phyloP scores from a whole-genome alignment of 2,888 invertebrate species.

The Shargacucullia verbasci region DNA sequence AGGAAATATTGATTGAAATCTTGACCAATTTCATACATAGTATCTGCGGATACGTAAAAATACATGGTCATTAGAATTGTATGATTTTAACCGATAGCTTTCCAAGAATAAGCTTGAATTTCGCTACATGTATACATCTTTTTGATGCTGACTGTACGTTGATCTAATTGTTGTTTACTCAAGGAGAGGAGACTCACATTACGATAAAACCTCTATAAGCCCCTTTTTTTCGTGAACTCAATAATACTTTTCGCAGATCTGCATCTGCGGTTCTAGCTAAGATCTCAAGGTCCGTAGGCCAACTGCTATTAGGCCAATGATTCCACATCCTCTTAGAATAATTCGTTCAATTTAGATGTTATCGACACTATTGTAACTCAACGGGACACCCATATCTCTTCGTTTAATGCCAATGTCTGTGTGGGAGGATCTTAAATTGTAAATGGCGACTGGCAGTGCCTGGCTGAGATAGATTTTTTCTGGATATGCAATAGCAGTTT shows the following conservation, averaged over 20 bases:
- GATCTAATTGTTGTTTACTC: too few relatives aligned
- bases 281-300: slow-evolving; percentile 17
- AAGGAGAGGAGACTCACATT: too few relatives aligned
- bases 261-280: slow-evolving; percentile 1
- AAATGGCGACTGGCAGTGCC: slow-evolving; percentile 41
- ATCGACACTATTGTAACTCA: slow-evolving; percentile 44
- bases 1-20: too few relatives aligned
- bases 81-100: too few relatives aligned
- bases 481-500: not conserved
- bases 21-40: too few relatives aligned
- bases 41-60: too few relatives aligned
- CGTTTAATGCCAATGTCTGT: slow-evolving; percentile 21
- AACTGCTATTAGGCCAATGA: slow-evolving; percentile 34
- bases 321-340: slow-evolving; percentile 41
- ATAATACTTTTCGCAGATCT: slow-evolving; percentile 7
- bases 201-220: too few relatives aligned
- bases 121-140: too few relatives aligned
- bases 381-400: slow-evolving; percentile 35
- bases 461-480: not conserved
- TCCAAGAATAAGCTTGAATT: too few relatives aligned
- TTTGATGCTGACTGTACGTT: too few relatives aligned
- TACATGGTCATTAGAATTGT: too few relatives aligned
- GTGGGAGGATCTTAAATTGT: slow-evolving; percentile 31
- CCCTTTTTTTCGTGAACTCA: too few relatives aligned
- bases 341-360: slow-evolving; percentile 48